Percentiles rank a stretch among this genome's conserved stretches.
Evolutionary conservation across 2,113 vertebrate species (phyloP).

Genomic region (Siniperca knerii): DNA sequence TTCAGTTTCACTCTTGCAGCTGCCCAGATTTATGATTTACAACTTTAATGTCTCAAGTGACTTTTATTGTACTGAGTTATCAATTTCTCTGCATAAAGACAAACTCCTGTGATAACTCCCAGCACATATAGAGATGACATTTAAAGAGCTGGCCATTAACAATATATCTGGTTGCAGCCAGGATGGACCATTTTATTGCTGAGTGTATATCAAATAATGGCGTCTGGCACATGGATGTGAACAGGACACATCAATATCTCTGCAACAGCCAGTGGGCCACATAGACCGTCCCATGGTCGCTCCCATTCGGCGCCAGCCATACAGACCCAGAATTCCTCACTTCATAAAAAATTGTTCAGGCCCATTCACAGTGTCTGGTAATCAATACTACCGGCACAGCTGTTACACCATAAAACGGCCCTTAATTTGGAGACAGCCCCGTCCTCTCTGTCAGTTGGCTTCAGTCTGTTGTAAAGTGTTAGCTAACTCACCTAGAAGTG

Average conservation of each 20-base stretch:
- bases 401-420: conserved; percentile 78
- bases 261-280: conserved; percentile 35
- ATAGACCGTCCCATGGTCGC: conserved; percentile 21
- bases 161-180: conserved; percentile 82
- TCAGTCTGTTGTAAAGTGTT: conserved; percentile 22
- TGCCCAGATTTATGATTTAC: conserved; percentile 77
- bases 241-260: conserved; percentile 55
- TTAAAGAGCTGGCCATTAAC: conserved; percentile 78
- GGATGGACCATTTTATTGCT: conserved; percentile 72
- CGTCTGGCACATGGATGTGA: conserved; percentile 66
- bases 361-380: conserved; percentile 71
- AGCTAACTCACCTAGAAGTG: conserved; percentile 39
- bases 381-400: conserved; percentile 85
- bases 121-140: conserved; percentile 60
- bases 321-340: conserved; percentile 81
- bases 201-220: conserved; percentile 76
- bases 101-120: conserved; percentile 67
- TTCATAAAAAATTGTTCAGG: conserved; percentile 77
- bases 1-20: conserved; percentile 71
- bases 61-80: conserved; percentile 76
- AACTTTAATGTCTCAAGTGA: conserved; percentile 67
- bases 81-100: conserved; percentile 73
- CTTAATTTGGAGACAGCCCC: conserved; percentile 57
- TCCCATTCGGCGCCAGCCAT: conserved; percentile 73
- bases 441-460: conserved; percentile 44